Evolutionary conservation across 1,140 invertebrate genomes (phyloP).

Genomic region (Trichogramma pretiosum): DNA sequence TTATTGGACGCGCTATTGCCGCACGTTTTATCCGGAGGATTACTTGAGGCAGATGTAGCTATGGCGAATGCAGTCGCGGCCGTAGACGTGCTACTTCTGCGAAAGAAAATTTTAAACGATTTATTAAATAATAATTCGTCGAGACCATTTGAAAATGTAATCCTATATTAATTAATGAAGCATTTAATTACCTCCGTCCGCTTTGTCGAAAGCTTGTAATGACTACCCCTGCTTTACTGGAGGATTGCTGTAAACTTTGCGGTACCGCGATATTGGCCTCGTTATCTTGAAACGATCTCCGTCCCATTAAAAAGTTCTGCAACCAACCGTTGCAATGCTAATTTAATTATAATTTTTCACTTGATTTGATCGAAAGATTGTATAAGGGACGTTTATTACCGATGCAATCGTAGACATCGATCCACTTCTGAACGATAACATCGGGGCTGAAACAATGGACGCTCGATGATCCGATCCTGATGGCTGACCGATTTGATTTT

Average conservation of each 20-base stretch:
- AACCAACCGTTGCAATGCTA: no score
- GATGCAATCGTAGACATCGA: constrained; percentile 32
- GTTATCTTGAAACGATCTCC: constrained; percentile 45
- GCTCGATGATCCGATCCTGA: constrained; percentile 27
- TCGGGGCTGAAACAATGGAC: constrained; percentile 29
- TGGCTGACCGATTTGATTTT: no score
- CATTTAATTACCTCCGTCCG: constrained; percentile 64
- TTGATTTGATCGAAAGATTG: not conserved
- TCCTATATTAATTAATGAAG: not conserved
- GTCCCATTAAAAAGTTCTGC: constrained; percentile 41
- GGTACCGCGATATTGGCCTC: constrained; percentile 54
- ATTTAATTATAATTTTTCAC: not conserved
- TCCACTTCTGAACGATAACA: constrained; percentile 24
- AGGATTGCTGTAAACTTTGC: constrained; percentile 50
- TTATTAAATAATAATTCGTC: constrained; percentile 6
- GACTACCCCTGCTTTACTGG: constrained; percentile 75
- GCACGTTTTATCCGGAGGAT: constrained; percentile 55
- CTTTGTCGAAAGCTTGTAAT: constrained; percentile 88
- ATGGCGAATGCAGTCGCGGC: constrained; percentile 87
- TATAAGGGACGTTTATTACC: not conserved
- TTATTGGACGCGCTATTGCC: constrained; percentile 34
- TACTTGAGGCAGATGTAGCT: constrained; percentile 80
- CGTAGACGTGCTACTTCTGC: constrained; percentile 80
- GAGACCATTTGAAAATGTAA: not conserved
- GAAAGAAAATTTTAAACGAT: no score